Evolutionary conservation across 2,888 invertebrate species (phyloP), one percentile per base, ranked within the genome.

Genomic region (Acheta domesticus): DNA sequence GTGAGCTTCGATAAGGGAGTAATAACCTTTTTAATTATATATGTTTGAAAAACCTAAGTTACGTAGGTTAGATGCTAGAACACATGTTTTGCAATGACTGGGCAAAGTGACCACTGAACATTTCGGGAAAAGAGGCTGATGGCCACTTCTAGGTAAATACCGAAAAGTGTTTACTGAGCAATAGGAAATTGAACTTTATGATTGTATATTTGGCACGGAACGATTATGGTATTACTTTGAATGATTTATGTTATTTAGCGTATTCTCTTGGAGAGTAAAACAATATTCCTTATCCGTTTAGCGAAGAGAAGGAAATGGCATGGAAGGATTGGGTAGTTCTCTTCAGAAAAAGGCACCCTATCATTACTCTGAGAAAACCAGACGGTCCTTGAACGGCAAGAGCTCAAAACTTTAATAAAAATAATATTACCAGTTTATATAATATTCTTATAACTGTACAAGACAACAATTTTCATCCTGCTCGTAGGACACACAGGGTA

Each of bases 181-280:
- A 62, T 4, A 62, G 11, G 62, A 62, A 62, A 62, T 62, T 1
- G 16, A 36, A 36, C 5, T 36, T 36, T 36, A 8, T 62, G 62
- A 62, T 3, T 78, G 81, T 76, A 48, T 81, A 23, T 75, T 82
- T 21, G 19, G 62, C 23, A 74, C 82, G 77, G 81, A 82, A 77
- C 49, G 80, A 77, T 80, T 81, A 80, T 81, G 83, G 82, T 74
- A 74, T 83, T 11, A 80, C 80, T n/a, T 36, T 80, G 49, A 49
- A 20, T 62, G 80, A 82, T 75, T 77, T 81, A 75, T 74, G 78
- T 20, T 77, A 62, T 62, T 21, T 80, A 74, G 82, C 81, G 74
- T 83, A 75, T 79, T 80, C 81, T 75, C 75, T 83, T 74, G 82
- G 82, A 23, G 82, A 82, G 77, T 78, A 78, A 76, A 83, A 81